A percentile compares a stretch with the other conserved stretches of the same genome.
These are phyloP conservation scores for Thaumatotibia leucotreta DNA, from an alignment of 1,140 invertebrate genomes.

Conservation along the genomic window DNA sequence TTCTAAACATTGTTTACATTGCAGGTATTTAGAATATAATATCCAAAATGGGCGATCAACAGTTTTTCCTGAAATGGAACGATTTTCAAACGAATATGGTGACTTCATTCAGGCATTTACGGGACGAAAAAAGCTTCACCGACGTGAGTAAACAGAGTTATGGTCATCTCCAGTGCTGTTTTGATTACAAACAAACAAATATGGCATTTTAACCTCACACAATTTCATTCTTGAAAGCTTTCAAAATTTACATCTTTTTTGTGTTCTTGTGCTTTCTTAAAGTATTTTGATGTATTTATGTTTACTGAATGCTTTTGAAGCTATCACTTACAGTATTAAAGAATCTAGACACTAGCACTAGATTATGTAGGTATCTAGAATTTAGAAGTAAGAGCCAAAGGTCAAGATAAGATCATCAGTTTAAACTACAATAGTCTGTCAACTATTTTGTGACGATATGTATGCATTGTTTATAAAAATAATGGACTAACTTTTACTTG, in stretches of 20 bases:
- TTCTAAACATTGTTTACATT: conserved; percentile 7
- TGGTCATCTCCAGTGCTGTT: background rate
- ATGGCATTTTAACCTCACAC: background rate
- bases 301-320: background rate
- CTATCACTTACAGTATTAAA: no score
- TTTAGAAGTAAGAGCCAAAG: background rate
- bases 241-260: background rate
- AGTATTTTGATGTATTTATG: background rate
- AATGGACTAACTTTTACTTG: no score
- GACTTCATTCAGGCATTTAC: conserved; percentile 92
- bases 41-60: conserved; percentile 89
- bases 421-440: background rate
- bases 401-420: background rate
- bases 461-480: background rate
- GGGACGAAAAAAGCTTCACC: conserved; percentile 95
- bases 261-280: background rate
- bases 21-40: conserved; percentile 28
- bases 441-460: background rate
- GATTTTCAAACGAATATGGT: conserved; percentile 98
- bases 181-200: background rate
- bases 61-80: conserved; percentile 98
- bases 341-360: no score
- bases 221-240: background rate
- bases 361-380: no score
- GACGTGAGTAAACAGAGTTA: conserved; percentile 81